Evolutionary conservation across 2,888 invertebrate species (phyloP).

Genomic region (Phymatocera aterrima): DNA sequence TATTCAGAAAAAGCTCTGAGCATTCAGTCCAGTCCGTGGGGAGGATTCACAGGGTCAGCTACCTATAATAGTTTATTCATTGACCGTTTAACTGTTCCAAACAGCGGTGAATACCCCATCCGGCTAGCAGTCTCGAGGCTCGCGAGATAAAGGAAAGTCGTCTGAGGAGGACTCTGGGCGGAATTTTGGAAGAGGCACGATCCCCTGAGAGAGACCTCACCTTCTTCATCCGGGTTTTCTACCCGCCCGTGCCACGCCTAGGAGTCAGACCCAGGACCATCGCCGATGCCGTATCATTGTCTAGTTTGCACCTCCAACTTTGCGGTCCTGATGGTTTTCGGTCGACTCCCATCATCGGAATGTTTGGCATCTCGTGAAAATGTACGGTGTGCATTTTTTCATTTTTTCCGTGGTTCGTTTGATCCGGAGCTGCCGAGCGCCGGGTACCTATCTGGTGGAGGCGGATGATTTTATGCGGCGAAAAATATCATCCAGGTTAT

Average conservation of each 20-base stretch:
- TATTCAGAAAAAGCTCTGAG: conserved; percentile 10
- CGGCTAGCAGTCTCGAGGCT: conserved; percentile 20
- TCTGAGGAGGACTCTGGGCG: conserved; percentile 3
- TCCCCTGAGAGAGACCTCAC: conserved; percentile 43
- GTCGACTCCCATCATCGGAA: conserved; percentile 20
- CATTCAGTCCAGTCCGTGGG: conserved; percentile 34
- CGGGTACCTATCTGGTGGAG: too few species aligned
- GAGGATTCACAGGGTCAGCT: conserved; percentile 31
- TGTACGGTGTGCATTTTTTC: background rate
- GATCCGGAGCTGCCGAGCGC: background rate
- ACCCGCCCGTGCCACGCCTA: conserved; percentile 28
- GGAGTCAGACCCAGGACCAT: background rate
- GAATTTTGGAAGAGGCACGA: conserved; percentile 9
- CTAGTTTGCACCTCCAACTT: conserved; percentile 17
- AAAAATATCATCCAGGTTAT: background rate
- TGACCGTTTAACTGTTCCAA: conserved; percentile 44
- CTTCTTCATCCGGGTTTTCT: background rate
- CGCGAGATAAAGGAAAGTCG: conserved; percentile 38
- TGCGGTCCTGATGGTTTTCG: conserved; percentile 25
- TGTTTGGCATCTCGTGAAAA: background rate
- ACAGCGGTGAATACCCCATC: conserved; percentile 16
- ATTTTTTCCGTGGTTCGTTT: background rate
- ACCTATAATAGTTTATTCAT: conserved; percentile 38
- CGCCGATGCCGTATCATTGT: conserved; percentile 37
- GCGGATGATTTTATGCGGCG: background rate